phyloP scores from a whole-genome alignment of 92 coral and sea anemone species.

The Porites cylindrica region DNA sequence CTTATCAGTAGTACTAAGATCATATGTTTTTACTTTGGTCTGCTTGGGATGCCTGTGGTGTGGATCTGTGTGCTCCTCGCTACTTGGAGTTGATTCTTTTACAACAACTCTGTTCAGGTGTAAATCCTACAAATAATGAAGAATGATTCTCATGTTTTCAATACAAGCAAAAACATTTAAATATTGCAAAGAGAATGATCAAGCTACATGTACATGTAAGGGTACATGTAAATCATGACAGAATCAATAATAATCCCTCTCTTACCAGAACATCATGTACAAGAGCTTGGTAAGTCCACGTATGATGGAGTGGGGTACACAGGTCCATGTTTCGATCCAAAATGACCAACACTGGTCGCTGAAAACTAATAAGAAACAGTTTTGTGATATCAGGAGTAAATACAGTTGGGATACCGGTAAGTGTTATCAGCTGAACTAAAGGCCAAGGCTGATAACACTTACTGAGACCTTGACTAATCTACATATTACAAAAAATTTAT shows the following conservation, averaged over 20 bases:
- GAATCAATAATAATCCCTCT: too few species aligned
- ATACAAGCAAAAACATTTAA: too few species aligned
- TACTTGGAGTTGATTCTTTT: conserved; percentile 68
- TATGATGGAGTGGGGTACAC: conserved; percentile 96
- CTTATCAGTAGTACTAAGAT: conserved; percentile 82
- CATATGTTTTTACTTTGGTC: conserved; percentile 87
- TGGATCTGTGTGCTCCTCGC: conserved; percentile 76
- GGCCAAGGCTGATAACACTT: too few species aligned
- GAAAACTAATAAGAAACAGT: conserved; percentile 71
- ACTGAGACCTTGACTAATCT: too few species aligned
- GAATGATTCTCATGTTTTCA: background rate
- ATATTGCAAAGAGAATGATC: too few species aligned
- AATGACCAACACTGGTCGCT: conserved; percentile 93
- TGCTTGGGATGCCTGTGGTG: conserved; percentile 96
- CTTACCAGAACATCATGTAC: conserved; percentile 95
- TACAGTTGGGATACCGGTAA: too few species aligned
- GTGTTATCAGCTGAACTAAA: too few species aligned
- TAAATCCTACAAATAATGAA: conserved; percentile 69
- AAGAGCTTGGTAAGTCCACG: conserved; percentile 98
- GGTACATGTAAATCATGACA: background rate
- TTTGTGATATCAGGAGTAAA: too few species aligned
- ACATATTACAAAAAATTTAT: too few species aligned
- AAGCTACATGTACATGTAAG: background rate
- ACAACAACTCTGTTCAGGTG: conserved; percentile 92
- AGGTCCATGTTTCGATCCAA: conserved; percentile 96